phyloP scores from a whole-genome alignment of 2,888 invertebrate species.

The Folsomia candida region DNA sequence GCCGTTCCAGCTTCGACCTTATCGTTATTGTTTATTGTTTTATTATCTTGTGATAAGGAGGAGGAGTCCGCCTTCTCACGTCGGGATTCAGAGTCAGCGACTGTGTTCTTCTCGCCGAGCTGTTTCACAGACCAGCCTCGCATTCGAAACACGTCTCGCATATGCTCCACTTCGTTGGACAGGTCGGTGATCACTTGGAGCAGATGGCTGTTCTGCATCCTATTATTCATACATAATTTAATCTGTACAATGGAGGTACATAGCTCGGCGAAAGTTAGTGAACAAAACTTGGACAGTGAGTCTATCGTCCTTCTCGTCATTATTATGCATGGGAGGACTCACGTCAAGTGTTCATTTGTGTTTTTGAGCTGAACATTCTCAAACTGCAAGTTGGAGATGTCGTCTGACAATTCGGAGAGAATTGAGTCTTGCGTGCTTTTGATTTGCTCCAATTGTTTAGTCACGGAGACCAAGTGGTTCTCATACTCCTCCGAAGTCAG shows the following conservation, averaged over 20 bases:
- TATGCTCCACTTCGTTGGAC: conserved; percentile 24
- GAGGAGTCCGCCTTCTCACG: neutral
- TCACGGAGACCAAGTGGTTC: conserved; percentile 26
- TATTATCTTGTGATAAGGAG: neutral
- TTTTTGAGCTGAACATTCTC: conserved; percentile 32
- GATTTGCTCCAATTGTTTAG: conserved; percentile 35
- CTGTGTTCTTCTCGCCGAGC: neutral
- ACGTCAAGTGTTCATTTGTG: conserved; percentile 26
- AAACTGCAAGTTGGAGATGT: conserved; percentile 25
- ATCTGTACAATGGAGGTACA: too few species aligned
- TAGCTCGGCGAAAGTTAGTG: too few species aligned
- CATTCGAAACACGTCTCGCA: conserved; percentile 27
- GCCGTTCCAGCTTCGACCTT: too few species aligned
- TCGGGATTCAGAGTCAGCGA: neutral
- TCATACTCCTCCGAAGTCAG: neutral
- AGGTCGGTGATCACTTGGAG: conserved; percentile 25
- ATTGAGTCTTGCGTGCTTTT: conserved; percentile 39
- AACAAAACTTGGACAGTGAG: too few species aligned
- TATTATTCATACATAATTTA: neutral
- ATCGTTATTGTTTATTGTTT: too few species aligned
- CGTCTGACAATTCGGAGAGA: conserved; percentile 25
- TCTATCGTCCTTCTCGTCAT: too few species aligned
- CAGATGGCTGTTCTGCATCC: conserved; percentile 26
- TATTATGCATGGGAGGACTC: neutral
- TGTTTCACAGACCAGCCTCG: conserved; percentile 1